Base-by-base conservation (phyloP, 2,113 vertebrate species). In the Synchiropus splendidus region DNA sequence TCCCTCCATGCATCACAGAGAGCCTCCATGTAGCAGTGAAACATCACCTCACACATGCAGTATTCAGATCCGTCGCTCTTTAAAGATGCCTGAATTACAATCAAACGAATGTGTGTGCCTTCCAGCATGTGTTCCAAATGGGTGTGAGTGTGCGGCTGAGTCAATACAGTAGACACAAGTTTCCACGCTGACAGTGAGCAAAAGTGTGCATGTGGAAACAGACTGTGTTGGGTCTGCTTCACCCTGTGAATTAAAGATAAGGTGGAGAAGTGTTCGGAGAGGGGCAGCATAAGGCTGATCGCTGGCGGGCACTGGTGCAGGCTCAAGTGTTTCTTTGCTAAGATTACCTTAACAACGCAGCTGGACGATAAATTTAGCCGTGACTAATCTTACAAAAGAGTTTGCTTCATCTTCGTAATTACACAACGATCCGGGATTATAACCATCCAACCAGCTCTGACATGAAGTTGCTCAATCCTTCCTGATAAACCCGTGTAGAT, bases 301-400 rank as follows among this genome's bases (percentile, higher is more conserved):
- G n/a, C n/a, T n/a, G n/a, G n/a, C n/a, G n/a, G n/a, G n/a, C n/a
- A n/a, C n/a, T n/a, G n/a, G n/a, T n/a, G n/a, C n/a, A n/a, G n/a
- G 62, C 60, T 58, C 37, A 14, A 37, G 75, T 56, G 58, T 78
- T 66, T 75, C 67, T 36, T 63, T 67, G 58, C 74, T 76, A 67
- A 78, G 70, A 74, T 72, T 68, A 67, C 57, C 60, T 34, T 54
- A 67, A 57, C 18, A 62, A 70, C 69, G 67, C 68, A 62, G 75
- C 76, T 76, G 72, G 57, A 41, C 31, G 42, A 45, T 52, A 42
- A 54, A 33, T 42, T 42, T 48, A 47, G 56, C 58, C 73, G 67
- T 54, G 48, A 41, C 39, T 65, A 62, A 68, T 65, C 66, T 79
- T 64, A 66, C 52, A 65, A 70, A 54, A 64, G 59, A 61, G 67